These are phyloP conservation scores for Protonibea diacanthus DNA, from an alignment of 2,797 vertebrate genomes.

Conservation along the genomic window DNA sequence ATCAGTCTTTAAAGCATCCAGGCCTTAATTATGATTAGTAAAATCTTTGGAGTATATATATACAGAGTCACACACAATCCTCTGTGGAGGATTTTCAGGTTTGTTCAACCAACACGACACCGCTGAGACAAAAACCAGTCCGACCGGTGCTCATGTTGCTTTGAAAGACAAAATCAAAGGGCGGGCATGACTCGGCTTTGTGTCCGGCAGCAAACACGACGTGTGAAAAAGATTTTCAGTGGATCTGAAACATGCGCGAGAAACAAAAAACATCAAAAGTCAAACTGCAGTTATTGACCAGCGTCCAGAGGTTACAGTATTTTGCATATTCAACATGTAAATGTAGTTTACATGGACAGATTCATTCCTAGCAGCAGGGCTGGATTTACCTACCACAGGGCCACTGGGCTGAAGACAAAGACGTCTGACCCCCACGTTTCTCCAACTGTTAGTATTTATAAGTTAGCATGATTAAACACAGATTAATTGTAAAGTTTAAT, in stretches of 20 bases:
- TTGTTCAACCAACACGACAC: slow-evolving; percentile 50
- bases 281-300: too few relatives aligned
- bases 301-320: too few relatives aligned
- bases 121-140: slow-evolving; percentile 68
- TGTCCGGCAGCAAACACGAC: not conserved
- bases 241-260: not conserved
- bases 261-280: not conserved
- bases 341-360: not conserved
- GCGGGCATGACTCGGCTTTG: slow-evolving; percentile 1
- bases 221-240: too few relatives aligned
- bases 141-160: slow-evolving; percentile 43
- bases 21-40: not conserved
- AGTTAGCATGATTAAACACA: not conserved
- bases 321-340: too few relatives aligned
- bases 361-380: not conserved
- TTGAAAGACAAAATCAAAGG: slow-evolving; percentile 20
- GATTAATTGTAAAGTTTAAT: not conserved
- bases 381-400: not conserved
- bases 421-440: too few relatives aligned
- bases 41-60: too few relatives aligned
- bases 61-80: not conserved
- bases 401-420: too few relatives aligned
- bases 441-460: not conserved
- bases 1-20: not conserved
- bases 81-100: slow-evolving; percentile 20